Evolutionary conservation across 2,888 invertebrate species (phyloP).

Genomic region (Leucozona laternaria): DNA sequence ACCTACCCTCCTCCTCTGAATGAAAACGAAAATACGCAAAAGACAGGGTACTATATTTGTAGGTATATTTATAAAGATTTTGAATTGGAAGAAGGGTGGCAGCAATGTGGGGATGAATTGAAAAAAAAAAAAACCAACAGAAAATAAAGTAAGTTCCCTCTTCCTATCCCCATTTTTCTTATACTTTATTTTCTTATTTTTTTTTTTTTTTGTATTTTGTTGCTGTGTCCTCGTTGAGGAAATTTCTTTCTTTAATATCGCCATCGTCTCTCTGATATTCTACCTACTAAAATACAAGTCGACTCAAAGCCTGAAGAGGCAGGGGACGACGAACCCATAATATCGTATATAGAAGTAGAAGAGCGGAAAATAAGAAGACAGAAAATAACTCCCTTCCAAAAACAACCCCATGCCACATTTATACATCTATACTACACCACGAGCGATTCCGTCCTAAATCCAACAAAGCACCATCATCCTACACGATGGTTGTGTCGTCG

Average conservation of each 20-base stretch:
- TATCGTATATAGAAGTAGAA: slow-evolving; percentile 34
- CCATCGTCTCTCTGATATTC: slow-evolving; percentile 61
- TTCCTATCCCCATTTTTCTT: slow-evolving; percentile 63
- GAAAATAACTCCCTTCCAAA: slow-evolving; percentile 51
- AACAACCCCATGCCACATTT: slow-evolving; percentile 54
- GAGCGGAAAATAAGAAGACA: slow-evolving; percentile 59
- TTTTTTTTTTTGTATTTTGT: slow-evolving; percentile 32
- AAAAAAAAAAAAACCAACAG: slow-evolving; percentile 57
- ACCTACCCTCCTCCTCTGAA: slow-evolving; percentile 60
- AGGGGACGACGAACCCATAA: slow-evolving; percentile 42
- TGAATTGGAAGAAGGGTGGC: slow-evolving; percentile 32
- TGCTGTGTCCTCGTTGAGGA: slow-evolving; percentile 40
- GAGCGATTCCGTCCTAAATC: slow-evolving; percentile 75
- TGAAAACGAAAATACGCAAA: slow-evolving; percentile 77
- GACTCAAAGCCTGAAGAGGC: slow-evolving; percentile 38
- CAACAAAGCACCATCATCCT: slow-evolving; percentile 75
- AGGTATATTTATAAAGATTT: slow-evolving; percentile 29
- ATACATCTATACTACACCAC: slow-evolving; percentile 39
- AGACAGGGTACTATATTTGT: slow-evolving; percentile 26
- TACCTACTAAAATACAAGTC: slow-evolving; percentile 59
- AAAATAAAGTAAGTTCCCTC: slow-evolving; percentile 72
- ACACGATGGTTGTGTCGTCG: slow-evolving; percentile 64
- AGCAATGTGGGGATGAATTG: slow-evolving; percentile 29
- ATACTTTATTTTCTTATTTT: slow-evolving; percentile 27
- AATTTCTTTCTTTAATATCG: slow-evolving; percentile 61